Evolutionary conservation across 2,113 vertebrate genomes (phyloP), one percentile per base, ranked within the genome.

Genomic region (Phoxinus phoxinus): DNA sequence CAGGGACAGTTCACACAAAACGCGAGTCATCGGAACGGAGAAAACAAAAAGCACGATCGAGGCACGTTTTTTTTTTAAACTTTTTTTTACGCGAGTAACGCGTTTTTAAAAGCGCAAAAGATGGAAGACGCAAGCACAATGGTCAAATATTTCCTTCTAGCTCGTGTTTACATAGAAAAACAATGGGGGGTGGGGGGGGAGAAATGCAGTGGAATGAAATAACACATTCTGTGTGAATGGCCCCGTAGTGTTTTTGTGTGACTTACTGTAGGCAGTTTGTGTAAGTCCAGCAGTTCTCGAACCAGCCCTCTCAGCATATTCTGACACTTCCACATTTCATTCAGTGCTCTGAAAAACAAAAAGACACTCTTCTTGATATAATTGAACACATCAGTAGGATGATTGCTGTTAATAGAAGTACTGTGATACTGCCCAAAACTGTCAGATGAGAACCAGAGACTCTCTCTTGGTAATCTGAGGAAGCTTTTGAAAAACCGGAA

Each of bases 251-350:
- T 12, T 41, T 65, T 61, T 61, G 19, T 41, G 19, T 25, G 63
- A 41, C 95, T 89, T 94, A 99, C 98, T 91, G 95, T 92, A 89
- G 98, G 97, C 87, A 98, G 96, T 90, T 99, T 99, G 92, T 99
- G 98, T 73, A 99, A 96, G 91, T 99, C 98, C 89, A 99, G 90
- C 17, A 99, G 94, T 91, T 99, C 98, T 84, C 97, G 96, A 71
- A 99, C 97, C 0, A 99, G 97, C 90, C 97, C 96, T 92, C 98
- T 94, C 76, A 99, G 94, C 97, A 98, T 98, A 92, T 99, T 99
- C 94, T 99, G 98, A 95, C 98, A 99, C 93, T 99, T 99, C 98
- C 98, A 99, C 98, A 99, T 99, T 92, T 99, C 98, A 91, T 99
- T 99, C 88, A 99, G 92, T 46, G 98, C 98, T 94, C 98, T 99